Evolutionary conservation across 1,140 invertebrate species (phyloP), one percentile per base, ranked within the genome.

Genomic region (Drosophila fuyamai): DNA sequence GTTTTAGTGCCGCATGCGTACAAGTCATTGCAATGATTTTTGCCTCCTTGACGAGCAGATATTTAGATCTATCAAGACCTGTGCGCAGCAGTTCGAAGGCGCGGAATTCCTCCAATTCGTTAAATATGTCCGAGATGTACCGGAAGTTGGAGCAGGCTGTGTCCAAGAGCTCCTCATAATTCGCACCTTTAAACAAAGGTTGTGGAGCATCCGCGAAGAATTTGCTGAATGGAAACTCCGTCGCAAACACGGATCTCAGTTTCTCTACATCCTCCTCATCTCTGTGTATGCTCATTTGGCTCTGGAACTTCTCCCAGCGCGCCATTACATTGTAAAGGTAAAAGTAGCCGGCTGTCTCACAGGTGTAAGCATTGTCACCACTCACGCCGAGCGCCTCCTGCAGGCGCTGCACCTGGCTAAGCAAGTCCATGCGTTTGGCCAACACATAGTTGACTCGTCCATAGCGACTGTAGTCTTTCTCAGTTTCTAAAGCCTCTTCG

Each of bases 11-110:
- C 13, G 99, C 99, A 93, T 99, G 99, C 0, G 99, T 99, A 94
- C 99, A 99, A 1, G 99, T 99, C 99, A 99, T 99, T 3, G 99
- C 99, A 81, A 99, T 99, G 29, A 99, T 99, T 94, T 99, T 99
- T 0, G 99, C 99, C 93, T 99, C 99, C 92, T 99, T 99, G 0
- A 99, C 98, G 1, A 99, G 93, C 13, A 99, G 93, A 93, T 99
- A 99, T 73, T 99, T 97, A 0, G 98, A 98, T 51, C 98, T 94
- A 93, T 99, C 99, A 9, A 98, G 93, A 4, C 99, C 99, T 71
- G 97, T 99, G 35, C 99, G 94, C 2, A 99, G 93, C 4, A 99
- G 93, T 93, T 99, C 99, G 93, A 99, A 99, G 0, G 99, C 98
- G 58, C 98, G 94, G 88, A 99, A 99, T 92, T 99, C 98, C 93